Conservation (phyloP, 2,888 invertebrate species). For the Ormyrus pomaceus region DNA sequence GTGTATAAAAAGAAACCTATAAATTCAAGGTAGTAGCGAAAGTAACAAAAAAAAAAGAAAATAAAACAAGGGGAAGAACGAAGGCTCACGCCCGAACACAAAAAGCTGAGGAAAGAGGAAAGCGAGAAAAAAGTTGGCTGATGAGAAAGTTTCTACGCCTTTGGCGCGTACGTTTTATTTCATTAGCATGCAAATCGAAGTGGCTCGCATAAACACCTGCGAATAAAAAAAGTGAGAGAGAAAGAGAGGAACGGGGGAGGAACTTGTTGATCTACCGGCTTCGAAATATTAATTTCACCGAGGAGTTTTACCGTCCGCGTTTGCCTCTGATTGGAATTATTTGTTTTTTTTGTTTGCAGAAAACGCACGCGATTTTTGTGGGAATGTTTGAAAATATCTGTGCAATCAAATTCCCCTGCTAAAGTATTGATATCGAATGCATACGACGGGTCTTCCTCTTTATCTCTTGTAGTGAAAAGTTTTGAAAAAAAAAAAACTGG, state of each 20-base stretch:
- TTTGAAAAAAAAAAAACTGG: too few relatives aligned
- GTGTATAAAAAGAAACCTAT: constrained; percentile 3
- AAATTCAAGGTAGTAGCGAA: background rate
- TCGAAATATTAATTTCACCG: constrained; percentile 20
- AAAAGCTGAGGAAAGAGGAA: background rate
- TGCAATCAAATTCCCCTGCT: too few relatives aligned
- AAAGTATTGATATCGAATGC: too few relatives aligned
- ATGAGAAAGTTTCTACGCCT: constrained; percentile 19
- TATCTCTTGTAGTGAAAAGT: too few relatives aligned
- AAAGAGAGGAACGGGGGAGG: background rate
- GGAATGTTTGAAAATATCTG: too few relatives aligned
- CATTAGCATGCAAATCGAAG: constrained; percentile 34
- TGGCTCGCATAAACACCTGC: constrained; percentile 11
- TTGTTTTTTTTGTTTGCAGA: too few relatives aligned
- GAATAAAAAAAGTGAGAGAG: background rate
- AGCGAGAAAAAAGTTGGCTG: background rate
- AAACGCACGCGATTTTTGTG: too few relatives aligned
- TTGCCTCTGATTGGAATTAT: background rate
- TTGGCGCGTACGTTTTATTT: constrained; percentile 21
- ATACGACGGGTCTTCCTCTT: too few relatives aligned
- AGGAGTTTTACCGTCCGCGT: constrained; percentile 19
- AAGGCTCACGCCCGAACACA: background rate
- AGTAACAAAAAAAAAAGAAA: background rate
- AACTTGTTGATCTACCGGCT: constrained; percentile 2
- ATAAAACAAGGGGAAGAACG: background rate